phyloP scores from a whole-genome alignment of 2,888 invertebrate species.

The Sarcophaga variegata region DNA sequence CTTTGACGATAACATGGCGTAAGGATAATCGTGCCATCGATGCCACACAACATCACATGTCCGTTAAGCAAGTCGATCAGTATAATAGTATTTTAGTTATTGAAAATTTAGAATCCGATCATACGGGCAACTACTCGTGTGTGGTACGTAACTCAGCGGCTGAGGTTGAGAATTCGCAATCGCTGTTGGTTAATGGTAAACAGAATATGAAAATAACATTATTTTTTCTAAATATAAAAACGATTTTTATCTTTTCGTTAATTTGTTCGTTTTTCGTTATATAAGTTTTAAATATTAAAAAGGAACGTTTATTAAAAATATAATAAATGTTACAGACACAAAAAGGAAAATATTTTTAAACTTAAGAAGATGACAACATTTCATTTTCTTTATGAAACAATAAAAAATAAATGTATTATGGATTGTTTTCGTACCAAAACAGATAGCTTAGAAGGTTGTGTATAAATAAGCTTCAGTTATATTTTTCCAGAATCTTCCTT shows the following conservation, averaged over 20 bases:
- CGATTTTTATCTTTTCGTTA: conserved; percentile 30
- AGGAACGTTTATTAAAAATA: conserved; percentile 34
- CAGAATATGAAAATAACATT: conserved; percentile 70
- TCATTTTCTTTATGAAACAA: no score
- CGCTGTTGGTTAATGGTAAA: conserved; percentile 91
- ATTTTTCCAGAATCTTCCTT: no score
- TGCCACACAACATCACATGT: conserved; percentile 84
- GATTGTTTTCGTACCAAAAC: no score
- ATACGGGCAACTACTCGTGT: conserved; percentile 90
- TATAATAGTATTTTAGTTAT: conserved; percentile 90
- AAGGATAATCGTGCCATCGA: conserved; percentile 88
- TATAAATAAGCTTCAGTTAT: no score
- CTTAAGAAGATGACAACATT: no score
- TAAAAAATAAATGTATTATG: no score
- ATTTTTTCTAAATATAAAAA: conserved; percentile 10
- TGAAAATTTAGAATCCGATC: conserved; percentile 88
- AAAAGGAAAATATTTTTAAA: background rate
- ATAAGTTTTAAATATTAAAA: background rate
- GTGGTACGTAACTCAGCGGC: conserved; percentile 88
- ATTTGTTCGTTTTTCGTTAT: conserved; percentile 47
- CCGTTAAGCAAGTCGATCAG: conserved; percentile 88
- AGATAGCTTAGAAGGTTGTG: no score
- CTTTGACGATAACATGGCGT: conserved; percentile 89
- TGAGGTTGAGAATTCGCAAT: conserved; percentile 88
- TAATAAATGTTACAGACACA: background rate